Conservation (phyloP, 2,888 invertebrate genomes). For the Aromia moschata region DNA sequence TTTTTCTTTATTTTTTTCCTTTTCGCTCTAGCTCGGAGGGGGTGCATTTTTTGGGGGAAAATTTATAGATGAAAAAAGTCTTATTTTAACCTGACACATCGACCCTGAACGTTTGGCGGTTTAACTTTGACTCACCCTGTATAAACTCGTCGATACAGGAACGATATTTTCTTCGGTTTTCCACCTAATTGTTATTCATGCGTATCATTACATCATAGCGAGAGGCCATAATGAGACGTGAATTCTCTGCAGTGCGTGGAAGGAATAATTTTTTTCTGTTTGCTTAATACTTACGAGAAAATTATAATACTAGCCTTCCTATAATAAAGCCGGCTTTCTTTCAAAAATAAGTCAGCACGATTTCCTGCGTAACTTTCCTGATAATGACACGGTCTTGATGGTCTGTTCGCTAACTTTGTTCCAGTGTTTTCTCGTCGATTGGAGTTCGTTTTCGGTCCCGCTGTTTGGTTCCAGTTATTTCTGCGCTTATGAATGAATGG, state of each 20-base stretch:
- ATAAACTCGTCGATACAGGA: no score
- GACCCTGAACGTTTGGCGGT: no score
- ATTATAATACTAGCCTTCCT: not conserved
- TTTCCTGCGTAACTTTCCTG: constrained; percentile 6
- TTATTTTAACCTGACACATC: no score
- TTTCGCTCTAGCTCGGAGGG: no score
- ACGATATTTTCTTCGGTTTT: no score
- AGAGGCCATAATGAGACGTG: not conserved
- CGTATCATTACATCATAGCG: not conserved
- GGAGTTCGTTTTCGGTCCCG: not conserved
- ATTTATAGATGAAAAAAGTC: no score
- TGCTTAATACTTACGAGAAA: not conserved
- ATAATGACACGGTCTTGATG: not conserved
- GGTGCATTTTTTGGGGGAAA: no score
- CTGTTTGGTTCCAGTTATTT: not conserved
- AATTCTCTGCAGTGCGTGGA: not conserved
- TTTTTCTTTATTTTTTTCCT: no score
- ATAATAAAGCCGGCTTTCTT: not conserved
- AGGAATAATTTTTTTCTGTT: not conserved
- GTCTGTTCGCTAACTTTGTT: not conserved
- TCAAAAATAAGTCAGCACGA: not conserved
- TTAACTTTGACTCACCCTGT: no score
- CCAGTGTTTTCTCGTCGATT: constrained; percentile 1
- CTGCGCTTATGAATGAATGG: not conserved
- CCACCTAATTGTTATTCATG: not conserved